phyloP scores from a whole-genome alignment of 2,888 invertebrate genomes.

The Limnephilus auricula region DNA sequence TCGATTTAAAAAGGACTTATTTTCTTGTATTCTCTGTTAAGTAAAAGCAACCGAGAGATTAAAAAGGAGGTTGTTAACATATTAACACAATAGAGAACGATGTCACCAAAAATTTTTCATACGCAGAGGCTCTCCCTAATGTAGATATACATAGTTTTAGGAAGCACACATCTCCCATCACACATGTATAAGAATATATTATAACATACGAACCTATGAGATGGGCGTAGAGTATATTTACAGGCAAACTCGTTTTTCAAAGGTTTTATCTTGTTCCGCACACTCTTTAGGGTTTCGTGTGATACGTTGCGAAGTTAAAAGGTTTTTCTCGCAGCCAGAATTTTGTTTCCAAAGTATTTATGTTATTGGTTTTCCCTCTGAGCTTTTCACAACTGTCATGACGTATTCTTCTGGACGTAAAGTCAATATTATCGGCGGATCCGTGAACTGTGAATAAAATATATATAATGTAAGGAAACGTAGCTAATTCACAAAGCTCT shows the following conservation, averaged over 20 bases:
- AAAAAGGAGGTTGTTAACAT: neutral
- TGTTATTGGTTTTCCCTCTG: constrained; percentile 58
- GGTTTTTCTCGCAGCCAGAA: constrained; percentile 61
- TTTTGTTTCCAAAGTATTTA: constrained; percentile 56
- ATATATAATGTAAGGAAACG: neutral
- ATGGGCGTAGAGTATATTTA: constrained; percentile 65
- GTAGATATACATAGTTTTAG: neutral
- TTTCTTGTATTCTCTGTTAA: too few relatives aligned
- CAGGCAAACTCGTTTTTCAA: constrained; percentile 66
- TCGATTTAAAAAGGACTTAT: too few relatives aligned
- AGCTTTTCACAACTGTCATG: constrained; percentile 55
- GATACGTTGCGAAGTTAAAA: constrained; percentile 65
- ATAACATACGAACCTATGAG: constrained; percentile 58
- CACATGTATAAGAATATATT: constrained; percentile 61
- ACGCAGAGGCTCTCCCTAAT: neutral
- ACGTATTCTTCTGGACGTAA: constrained; percentile 27
- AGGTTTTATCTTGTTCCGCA: constrained; percentile 66
- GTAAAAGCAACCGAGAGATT: too few relatives aligned
- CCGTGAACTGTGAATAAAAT: neutral
- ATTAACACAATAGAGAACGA: too few relatives aligned
- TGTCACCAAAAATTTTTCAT: neutral
- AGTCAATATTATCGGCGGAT: constrained; percentile 26
- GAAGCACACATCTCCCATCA: neutral
- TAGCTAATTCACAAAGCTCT: neutral
- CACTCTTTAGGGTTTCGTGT: constrained; percentile 64